Conservation (phyloP, 2,797 vertebrate genomes). For the Vireo griseus region DNA sequence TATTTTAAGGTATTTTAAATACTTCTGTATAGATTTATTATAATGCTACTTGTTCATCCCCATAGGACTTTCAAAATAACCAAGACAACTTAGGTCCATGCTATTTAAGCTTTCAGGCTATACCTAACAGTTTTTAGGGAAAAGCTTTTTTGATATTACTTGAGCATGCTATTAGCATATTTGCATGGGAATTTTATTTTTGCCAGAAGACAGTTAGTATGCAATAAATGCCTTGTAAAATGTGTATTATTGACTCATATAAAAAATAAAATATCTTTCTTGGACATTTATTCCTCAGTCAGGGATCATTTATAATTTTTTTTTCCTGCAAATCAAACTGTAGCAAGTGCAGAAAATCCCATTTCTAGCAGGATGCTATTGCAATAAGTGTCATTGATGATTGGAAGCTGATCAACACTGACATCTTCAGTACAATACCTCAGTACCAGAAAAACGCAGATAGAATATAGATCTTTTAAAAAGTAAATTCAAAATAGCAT, state of each 20-base stretch:
- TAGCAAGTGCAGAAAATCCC: neutral
- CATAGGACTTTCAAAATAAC: neutral
- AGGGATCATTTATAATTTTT: neutral
- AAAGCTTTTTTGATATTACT: neutral
- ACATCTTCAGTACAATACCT: neutral
- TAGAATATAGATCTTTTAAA: neutral
- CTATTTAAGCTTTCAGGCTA: neutral
- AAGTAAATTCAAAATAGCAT: conserved; percentile 1
- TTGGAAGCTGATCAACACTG: conserved; percentile 31
- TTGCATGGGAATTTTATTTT: neutral
- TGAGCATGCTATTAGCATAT: neutral
- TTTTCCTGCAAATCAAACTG: neutral
- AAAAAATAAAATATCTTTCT: neutral
- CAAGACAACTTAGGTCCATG: neutral
- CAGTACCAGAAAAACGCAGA: neutral
- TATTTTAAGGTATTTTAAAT: neutral
- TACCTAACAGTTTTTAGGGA: neutral
- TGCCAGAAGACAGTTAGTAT: neutral
- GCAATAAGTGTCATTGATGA: conserved; percentile 26
- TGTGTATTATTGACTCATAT: neutral
- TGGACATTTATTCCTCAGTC: neutral
- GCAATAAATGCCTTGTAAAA: neutral
- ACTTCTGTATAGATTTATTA: neutral
- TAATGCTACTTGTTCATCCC: neutral
- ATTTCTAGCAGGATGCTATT: neutral